Evolutionary conservation across 2,113 vertebrate genomes (phyloP), one percentile per base, ranked within the genome.

Genomic region (Hypomesus transpacificus): DNA sequence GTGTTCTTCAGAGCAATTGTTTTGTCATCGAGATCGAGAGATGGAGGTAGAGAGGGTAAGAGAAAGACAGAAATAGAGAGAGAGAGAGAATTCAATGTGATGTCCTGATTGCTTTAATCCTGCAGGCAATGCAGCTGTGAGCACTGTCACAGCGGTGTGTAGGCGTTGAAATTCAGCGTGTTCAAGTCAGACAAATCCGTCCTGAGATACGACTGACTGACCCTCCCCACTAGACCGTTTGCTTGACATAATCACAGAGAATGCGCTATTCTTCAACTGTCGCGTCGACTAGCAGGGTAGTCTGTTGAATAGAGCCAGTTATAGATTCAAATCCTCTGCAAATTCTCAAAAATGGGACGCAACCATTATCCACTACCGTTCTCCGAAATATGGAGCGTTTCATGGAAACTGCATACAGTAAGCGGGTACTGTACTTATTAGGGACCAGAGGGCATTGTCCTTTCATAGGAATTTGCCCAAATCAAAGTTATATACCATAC

Each of bases 101-200:
- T 93, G 90, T 92, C 87, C 90, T 89, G 90, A 90, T 91, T 93
- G 89, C 92, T 91, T 91, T 93, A 94, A 95, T 94, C 95, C 95
- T 94, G 93, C 92, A 95, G 94, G 94, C 95, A 96, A 94, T 96
- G 96, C 94, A 98, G 96, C 92, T 96, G 94, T 96, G 93, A 93
- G 95, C 95, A 92, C 93, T 94, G 93, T 94, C 93, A 93, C 93
- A 92, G 91, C 89, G 90, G 86, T 86, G 90, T 92, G 91, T 89
- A 90, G 92, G 93, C 93, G 91, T 92, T 63, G 61, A 26, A 63
- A 63, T 63, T 28, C 24, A 59, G 57, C 28, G 28, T 63, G 31
- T 63, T 31, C 8, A 18, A 18, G 26, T 17, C 17, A 16, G 59
- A 28, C 21, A 14, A 61, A 14, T 61, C 17, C 22, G 8, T 26